A percentile compares a stretch with the other conserved stretches of the same genome.
phyloP scores from a whole-genome alignment of 2,797 vertebrate genomes.

The Xyrichtys novacula region DNA sequence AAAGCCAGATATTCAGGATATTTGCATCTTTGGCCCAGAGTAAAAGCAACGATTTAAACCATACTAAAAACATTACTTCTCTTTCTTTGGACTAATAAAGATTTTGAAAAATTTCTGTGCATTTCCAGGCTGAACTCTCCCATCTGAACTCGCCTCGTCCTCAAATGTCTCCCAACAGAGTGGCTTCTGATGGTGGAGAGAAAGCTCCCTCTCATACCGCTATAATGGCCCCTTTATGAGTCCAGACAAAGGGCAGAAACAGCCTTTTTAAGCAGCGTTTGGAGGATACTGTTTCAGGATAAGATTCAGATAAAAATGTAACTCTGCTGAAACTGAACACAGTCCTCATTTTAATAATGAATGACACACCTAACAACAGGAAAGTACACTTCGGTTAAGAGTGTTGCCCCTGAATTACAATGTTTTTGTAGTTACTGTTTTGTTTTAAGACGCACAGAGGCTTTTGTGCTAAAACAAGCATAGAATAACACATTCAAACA shows the following conservation, averaged over 20 bases:
- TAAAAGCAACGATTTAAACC: not conserved
- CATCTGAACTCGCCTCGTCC: conserved; percentile 5
- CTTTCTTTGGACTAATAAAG: not conserved
- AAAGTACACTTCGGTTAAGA: not conserved
- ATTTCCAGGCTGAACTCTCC: not conserved
- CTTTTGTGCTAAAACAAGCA: no score
- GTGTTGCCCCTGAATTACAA: no score
- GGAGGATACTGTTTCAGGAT: conserved; percentile 30
- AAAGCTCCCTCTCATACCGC: conserved; percentile 25
- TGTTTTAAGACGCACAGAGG: no score
- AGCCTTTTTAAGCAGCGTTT: conserved; percentile 27
- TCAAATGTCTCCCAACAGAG: conserved; percentile 26
- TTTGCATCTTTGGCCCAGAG: no score
- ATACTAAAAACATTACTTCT: not conserved
- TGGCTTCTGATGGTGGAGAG: conserved; percentile 27
- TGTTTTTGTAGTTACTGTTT: no score
- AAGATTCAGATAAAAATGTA: conserved; percentile 11
- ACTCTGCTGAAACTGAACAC: conserved; percentile 1
- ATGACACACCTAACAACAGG: conserved; percentile 15
- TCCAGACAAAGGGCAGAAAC: conserved; percentile 45
- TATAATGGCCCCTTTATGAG: conserved; percentile 37
- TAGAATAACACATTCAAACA: no score
- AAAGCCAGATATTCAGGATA: no score
- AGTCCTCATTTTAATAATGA: conserved; percentile 30
- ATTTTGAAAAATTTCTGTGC: not conserved